Base-by-base conservation (phyloP, 2,797 vertebrate genomes). In the Chlorospingus flavigularis region DNA sequence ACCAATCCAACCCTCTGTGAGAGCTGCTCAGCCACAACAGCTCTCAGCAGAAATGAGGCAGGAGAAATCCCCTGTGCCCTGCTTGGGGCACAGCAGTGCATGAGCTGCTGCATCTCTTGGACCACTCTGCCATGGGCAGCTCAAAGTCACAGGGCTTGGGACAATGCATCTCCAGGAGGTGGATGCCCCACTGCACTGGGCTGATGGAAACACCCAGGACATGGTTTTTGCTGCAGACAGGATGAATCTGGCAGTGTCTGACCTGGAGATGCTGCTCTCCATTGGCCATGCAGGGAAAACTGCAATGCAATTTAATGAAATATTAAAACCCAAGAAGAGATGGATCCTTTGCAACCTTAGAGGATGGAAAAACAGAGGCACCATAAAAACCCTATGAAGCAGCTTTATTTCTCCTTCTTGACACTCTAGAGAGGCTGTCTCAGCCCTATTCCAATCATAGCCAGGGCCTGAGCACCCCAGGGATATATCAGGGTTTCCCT, bases 181-280 rank as follows among this genome's bases (percentile, higher is more conserved):
- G 53, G 18, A n/a, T 20, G 18, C 25, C 23, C 30, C 11, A 3
- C 21, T 75, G 28, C 24, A 21, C 20, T 1, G 0, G 20, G 42
- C 14, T 0, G 1, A 11, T 11, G 47, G 51, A 70, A 51, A 24
- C 28, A 54, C 10, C 33, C 17, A n/a, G 63, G 47, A 48, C 3
- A 1, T 5, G 19, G 42, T 0, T 76, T 39, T 68, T 3, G 1
- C 50, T 48, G 4, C 7, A 5, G n/a, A 65, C 2, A 14, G 60
- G 28, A 58, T 62, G 31, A 28, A 55, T 26, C 17, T 60, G 58
- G 58, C 66, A 58, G 39, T 23, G 31, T 17, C 40, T 62, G 6
- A 3, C 25, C 70, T 33, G 37, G 33, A 61, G 25, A n/a, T 11
- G 50, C 62, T 83, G 33, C 3, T 8, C 47, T 76, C 67, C 25